A percentile compares a stretch with the other conserved stretches of the same genome.
Conservation (phyloP, 2,888 invertebrate species). For the Crossocerus cetratus region DNA sequence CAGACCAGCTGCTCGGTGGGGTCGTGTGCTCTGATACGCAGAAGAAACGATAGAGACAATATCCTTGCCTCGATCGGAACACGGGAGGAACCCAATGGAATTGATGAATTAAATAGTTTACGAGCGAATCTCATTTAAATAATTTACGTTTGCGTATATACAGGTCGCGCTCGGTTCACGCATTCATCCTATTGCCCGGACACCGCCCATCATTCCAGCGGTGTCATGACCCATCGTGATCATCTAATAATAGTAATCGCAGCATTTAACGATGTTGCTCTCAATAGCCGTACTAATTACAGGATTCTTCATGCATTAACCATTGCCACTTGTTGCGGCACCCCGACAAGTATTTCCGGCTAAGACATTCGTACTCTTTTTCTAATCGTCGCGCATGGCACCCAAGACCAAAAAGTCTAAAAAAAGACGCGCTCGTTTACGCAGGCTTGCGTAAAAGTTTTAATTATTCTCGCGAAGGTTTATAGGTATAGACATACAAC, state of each 20-base stretch:
- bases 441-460: slow-evolving; percentile 4
- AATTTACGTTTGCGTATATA: slow-evolving; percentile 64
- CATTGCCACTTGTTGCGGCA: slow-evolving; percentile 14
- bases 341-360: slow-evolving; percentile 8
- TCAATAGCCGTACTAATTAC: slow-evolving; percentile 23
- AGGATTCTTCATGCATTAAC: slow-evolving; percentile 22
- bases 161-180: slow-evolving; percentile 50
- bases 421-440: slow-evolving; percentile 6
- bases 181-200: slow-evolving; percentile 37
- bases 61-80: slow-evolving; percentile 27
- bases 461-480: not conserved
- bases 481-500: too few species aligned
- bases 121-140: slow-evolving; percentile 56
- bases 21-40: slow-evolving; percentile 52
- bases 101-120: slow-evolving; percentile 68
- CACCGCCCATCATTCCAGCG: slow-evolving; percentile 21
- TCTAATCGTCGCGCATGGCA: slow-evolving; percentile 56
- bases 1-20: slow-evolving; percentile 76
- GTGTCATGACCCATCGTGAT: slow-evolving; percentile 24
- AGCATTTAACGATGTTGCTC: slow-evolving; percentile 29
- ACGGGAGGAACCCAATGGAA: slow-evolving; percentile 34
- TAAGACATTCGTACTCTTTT: not conserved
- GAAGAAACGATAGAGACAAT: slow-evolving; percentile 35
- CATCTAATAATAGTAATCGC: slow-evolving; percentile 34
- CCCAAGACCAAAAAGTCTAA: slow-evolving; percentile 40